These are phyloP conservation scores for Ailurus styani DNA, from an alignment of 2,113 vertebrate genomes.

Conservation along the genomic window DNA sequence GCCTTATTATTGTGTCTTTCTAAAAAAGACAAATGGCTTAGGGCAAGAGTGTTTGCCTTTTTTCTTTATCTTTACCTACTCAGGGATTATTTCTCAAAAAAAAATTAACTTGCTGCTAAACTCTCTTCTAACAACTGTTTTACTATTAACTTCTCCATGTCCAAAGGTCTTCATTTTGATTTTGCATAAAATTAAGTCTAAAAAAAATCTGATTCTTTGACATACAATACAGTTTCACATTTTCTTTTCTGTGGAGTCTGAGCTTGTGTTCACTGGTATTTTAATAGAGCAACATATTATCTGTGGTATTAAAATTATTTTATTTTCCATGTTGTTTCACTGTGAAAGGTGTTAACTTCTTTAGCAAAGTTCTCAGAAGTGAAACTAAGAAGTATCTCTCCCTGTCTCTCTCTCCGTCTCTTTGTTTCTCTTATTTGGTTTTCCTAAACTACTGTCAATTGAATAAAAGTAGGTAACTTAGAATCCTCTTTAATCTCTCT, in stretches of 20 bases:
- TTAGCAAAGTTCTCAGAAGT: not conserved
- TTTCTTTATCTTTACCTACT: constrained; percentile 20
- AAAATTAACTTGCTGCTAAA: not conserved
- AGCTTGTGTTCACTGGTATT: not conserved
- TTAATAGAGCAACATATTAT: not conserved
- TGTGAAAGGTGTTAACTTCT: not conserved
- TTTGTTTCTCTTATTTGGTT: not conserved
- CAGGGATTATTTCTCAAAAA: not conserved
- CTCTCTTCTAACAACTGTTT: constrained; percentile 19
- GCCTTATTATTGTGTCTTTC: not conserved
- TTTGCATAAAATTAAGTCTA: not conserved
- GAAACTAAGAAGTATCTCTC: not conserved
- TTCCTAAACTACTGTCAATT: not conserved
- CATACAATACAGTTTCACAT: not conserved
- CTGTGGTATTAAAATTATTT: not conserved
- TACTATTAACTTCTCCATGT: not conserved
- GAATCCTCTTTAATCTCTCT: not conserved
- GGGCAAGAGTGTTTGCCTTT: not conserved
- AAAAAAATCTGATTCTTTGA: not conserved
- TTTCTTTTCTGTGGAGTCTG: not conserved
- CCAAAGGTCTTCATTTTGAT: constrained; percentile 22
- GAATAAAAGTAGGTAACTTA: not conserved
- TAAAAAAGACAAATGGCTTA: constrained; percentile 17
- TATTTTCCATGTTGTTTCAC: not conserved
- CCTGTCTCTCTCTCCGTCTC: not conserved